phyloP scores from a whole-genome alignment of 2,113 vertebrate genomes.

The human region GRCh38 chr18:62616501-62617000 shows the following conservation, averaged over 20 bases:
- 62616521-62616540: background rate
- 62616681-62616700: too few species aligned
- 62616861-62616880: background rate
- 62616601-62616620: background rate
- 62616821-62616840: background rate
- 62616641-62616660: fast-evolving
- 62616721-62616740: background rate
- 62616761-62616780: background rate
- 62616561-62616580: background rate
- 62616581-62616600: background rate
- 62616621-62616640: background rate
- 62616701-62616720: too few species aligned
- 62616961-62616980: fast-evolving
- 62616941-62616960: fast-evolving
- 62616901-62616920: background rate
- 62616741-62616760: background rate
- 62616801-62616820: background rate
- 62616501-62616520: background rate
- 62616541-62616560: background rate
- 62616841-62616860: background rate
- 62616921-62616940: background rate
- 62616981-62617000: background rate
- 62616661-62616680: background rate
- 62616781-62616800: background rate
- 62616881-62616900: background rate